Conservation (phyloP, 2,888 invertebrate genomes). For the Embidobia sp. region DNA sequence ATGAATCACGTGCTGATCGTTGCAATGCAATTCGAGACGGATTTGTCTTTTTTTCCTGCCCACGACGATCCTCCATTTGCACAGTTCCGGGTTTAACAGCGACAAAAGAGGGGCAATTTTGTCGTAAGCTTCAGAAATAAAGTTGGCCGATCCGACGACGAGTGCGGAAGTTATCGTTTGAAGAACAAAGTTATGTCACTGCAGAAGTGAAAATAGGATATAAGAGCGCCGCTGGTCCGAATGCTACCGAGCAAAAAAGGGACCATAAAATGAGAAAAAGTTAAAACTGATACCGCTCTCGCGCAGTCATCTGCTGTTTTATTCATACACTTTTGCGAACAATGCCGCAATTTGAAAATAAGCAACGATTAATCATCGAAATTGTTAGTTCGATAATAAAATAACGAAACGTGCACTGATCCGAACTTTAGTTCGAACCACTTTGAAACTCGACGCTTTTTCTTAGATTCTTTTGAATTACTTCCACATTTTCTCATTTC, state of each 20-base stretch:
- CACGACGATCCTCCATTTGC: no score
- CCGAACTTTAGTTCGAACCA: background rate
- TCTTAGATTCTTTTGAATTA: background rate
- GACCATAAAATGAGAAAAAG: conserved; percentile 38
- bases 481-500: background rate
- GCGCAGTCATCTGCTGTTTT: conserved; percentile 21
- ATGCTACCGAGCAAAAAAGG: conserved; percentile 19
- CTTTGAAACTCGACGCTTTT: conserved; percentile 1
- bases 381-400: conserved; percentile 32
- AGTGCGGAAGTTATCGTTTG: conserved; percentile 17
- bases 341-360: conserved; percentile 51
- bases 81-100: no score
- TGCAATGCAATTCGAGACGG: conserved; percentile 2
- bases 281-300: conserved; percentile 29
- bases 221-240: conserved; percentile 25
- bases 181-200: conserved; percentile 30
- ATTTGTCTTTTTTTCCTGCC: no score
- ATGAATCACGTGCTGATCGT: conserved; percentile 16
- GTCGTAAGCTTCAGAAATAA: conserved; percentile 1
- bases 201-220: conserved; percentile 29
- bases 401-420: conserved; percentile 24
- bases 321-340: conserved; percentile 33
- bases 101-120: no score
- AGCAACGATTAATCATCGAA: conserved; percentile 39
- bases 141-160: background rate